Percentiles rank a stretch among this genome's conserved stretches.
Conservation (phyloP, 2,113 vertebrate genomes). For the Chaetodon auriga region DNA sequence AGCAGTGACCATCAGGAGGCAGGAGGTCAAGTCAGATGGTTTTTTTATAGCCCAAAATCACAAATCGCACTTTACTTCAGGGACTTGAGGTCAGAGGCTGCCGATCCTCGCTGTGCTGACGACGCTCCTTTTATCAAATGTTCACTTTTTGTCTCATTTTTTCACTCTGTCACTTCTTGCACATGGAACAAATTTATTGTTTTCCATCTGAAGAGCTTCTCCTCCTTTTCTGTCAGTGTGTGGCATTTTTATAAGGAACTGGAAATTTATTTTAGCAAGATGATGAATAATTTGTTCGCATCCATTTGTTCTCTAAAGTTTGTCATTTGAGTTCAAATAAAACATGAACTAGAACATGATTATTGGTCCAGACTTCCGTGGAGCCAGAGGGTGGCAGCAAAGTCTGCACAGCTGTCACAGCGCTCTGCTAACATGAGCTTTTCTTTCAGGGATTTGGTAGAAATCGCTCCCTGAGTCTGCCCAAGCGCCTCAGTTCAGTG, state of each 20-base stretch:
- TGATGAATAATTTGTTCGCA: background rate
- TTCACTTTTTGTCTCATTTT: background rate
- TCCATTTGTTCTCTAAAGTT: too few relatives aligned
- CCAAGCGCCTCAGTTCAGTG: conserved; percentile 77
- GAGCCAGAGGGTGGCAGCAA: conserved; percentile 81
- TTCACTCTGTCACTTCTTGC: background rate
- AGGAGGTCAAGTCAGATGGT: too few relatives aligned
- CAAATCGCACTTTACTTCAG: background rate
- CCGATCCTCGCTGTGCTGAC: too few relatives aligned
- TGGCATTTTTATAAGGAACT: background rate
- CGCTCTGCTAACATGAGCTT: conserved; percentile 13
- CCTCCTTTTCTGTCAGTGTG: background rate
- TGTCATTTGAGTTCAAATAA: background rate
- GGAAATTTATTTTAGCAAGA: background rate
- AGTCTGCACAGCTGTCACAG: conserved; percentile 34
- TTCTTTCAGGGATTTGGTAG: conserved; percentile 75
- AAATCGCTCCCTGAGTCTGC: conserved; percentile 86
- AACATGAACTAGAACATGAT: background rate
- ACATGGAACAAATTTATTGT: background rate
- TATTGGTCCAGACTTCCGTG: background rate
- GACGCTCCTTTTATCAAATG: background rate
- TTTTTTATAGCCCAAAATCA: too few relatives aligned
- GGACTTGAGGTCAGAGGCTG: too few relatives aligned
- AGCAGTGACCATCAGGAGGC: background rate
- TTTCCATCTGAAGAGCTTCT: background rate